A percentile compares a stretch with the other conserved stretches of the same genome.
These are phyloP conservation scores for Macrotis lagotis DNA, from an alignment of 2,113 vertebrate genomes.

Conservation along the genomic window DNA sequence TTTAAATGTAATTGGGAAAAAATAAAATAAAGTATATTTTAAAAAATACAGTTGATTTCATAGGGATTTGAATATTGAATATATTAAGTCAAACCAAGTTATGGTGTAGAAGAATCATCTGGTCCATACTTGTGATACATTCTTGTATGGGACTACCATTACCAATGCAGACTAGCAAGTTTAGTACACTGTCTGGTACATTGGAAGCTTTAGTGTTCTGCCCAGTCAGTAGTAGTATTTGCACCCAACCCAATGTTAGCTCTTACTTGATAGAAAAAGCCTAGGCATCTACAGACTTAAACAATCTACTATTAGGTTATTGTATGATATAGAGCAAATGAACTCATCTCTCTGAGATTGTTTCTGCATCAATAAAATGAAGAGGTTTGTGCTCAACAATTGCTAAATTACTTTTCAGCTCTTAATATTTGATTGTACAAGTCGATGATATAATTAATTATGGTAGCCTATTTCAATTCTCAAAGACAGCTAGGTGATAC, in stretches of 20 bases:
- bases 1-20: no score
- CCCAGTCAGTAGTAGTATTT: background rate
- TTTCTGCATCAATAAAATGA: background rate
- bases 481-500: background rate
- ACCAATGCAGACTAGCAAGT: background rate
- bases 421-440: background rate
- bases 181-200: background rate
- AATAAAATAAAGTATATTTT: no score
- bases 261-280: background rate
- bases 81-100: background rate
- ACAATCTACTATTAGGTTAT: background rate
- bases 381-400: background rate
- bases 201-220: background rate
- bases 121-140: background rate
- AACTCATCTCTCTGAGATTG: background rate
- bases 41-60: background rate
- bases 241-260: background rate
- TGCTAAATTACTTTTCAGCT: background rate
- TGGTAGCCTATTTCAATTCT: background rate
- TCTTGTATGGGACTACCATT: background rate
- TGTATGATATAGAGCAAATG: background rate
- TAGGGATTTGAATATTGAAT: background rate
- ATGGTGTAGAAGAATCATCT: background rate
- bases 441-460: background rate
- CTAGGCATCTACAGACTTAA: background rate